phyloP scores from a whole-genome alignment of 2,797 vertebrate genomes.

The Rhinella marina region DNA sequence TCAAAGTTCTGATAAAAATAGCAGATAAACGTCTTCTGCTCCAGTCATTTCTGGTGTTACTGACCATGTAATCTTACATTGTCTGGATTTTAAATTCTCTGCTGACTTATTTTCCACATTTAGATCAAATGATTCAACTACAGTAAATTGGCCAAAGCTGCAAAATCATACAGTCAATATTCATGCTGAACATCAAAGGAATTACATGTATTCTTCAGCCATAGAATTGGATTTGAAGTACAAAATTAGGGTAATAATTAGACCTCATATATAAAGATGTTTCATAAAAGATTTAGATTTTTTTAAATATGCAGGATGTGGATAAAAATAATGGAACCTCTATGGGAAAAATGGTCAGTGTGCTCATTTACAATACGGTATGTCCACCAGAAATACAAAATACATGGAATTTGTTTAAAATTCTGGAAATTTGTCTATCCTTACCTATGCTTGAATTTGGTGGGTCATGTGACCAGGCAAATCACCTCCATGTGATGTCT shows the following conservation, averaged over 20 bases:
- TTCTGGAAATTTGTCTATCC: too few relatives aligned
- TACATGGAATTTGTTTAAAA: too few relatives aligned
- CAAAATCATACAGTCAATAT: background rate
- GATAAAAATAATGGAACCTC: background rate
- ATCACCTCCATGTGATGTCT: too few relatives aligned
- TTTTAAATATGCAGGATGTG: background rate
- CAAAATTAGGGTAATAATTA: background rate
- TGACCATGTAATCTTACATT: background rate
- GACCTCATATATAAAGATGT: background rate
- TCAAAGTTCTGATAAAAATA: conserved; percentile 1
- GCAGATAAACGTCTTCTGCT: conserved; percentile 11
- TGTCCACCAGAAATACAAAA: too few relatives aligned
- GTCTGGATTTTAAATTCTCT: background rate
- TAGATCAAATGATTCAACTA: background rate
- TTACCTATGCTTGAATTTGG: too few relatives aligned
- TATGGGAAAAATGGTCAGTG: too few relatives aligned
- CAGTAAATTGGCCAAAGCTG: background rate
- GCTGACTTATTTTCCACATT: background rate
- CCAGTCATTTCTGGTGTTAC: background rate
- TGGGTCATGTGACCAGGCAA: too few relatives aligned
- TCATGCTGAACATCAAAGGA: background rate
- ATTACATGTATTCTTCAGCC: background rate
- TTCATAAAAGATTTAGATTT: too few relatives aligned
- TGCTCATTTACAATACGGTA: too few relatives aligned
- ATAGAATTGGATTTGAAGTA: background rate